Conservation (phyloP, 2,888 invertebrate species). For the Leuctra nigra region DNA sequence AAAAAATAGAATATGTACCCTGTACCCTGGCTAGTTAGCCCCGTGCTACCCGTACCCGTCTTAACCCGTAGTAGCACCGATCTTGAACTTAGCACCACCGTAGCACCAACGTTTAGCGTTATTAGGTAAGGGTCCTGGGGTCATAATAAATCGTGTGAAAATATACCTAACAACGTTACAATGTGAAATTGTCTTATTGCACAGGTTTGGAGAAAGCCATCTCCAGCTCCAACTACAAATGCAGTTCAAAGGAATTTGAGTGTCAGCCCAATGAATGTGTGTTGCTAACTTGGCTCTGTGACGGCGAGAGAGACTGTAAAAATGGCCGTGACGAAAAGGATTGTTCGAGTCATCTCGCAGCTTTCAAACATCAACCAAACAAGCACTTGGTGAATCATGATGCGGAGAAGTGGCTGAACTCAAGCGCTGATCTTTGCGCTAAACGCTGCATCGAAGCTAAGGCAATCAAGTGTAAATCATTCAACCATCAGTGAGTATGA, state of each 20-base stretch:
- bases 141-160: no score
- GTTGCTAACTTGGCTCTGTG: slow-evolving; percentile 48
- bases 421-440: slow-evolving; percentile 50
- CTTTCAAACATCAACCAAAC: slow-evolving; percentile 41
- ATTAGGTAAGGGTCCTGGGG: no score
- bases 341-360: slow-evolving; percentile 42
- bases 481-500: slow-evolving; percentile 51
- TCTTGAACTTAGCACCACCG: no score
- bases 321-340: slow-evolving; percentile 50
- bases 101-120: no score
- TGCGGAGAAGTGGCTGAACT: slow-evolving; percentile 49
- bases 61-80: no score
- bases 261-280: slow-evolving; percentile 48
- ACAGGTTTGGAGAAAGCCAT: slow-evolving; percentile 32
- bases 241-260: slow-evolving; percentile 37
- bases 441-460: slow-evolving; percentile 46
- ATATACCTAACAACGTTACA: no score
- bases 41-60: no score
- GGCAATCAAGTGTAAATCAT: slow-evolving; percentile 52
- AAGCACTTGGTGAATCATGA: slow-evolving; percentile 45
- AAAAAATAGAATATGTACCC: no score
- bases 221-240: neutral
- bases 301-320: slow-evolving; percentile 51
- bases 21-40: no score
- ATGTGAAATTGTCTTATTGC: neutral